Evolutionary conservation across 2,113 vertebrate genomes (phyloP).

Genomic region (Rana temporaria): DNA sequence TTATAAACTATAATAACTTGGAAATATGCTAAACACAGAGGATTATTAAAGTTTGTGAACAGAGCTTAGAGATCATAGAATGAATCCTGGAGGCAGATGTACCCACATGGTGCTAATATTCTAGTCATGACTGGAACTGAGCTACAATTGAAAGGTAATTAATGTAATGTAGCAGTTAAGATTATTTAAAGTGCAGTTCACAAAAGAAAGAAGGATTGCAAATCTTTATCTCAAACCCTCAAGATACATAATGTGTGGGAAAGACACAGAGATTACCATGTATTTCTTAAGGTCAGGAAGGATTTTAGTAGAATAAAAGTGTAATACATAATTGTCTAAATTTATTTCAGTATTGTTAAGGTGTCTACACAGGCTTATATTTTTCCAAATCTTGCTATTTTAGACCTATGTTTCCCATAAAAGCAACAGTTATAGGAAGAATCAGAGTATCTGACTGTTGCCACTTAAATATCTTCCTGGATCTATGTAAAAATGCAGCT

Average conservation of each 20-base stretch:
- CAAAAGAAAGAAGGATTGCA: not conserved
- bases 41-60: conserved; percentile 29
- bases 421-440: too few species aligned
- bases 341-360: too few species aligned
- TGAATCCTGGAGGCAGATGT: conserved; percentile 30
- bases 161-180: conserved; percentile 30
- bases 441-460: too few species aligned
- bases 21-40: conserved; percentile 35
- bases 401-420: too few species aligned
- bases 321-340: too few species aligned
- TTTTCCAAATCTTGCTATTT: too few species aligned
- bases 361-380: too few species aligned
- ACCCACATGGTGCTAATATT: conserved; percentile 26
- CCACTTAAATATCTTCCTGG: too few species aligned
- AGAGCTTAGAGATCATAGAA: conserved; percentile 39
- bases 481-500: too few species aligned
- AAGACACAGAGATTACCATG: not conserved
- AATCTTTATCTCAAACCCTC: not conserved
- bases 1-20: conserved; percentile 28
- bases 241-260: not conserved
- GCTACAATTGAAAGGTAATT: conserved; percentile 14
- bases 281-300: too few species aligned
- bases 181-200: conserved; percentile 9
- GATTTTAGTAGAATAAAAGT: too few species aligned
- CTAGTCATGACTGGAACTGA: conserved; percentile 31